Percentiles rank a stretch among this genome's conserved stretches.
Evolutionary conservation across 2,113 vertebrate genomes (phyloP).

Genomic region (Catharus bicknelli): DNA sequence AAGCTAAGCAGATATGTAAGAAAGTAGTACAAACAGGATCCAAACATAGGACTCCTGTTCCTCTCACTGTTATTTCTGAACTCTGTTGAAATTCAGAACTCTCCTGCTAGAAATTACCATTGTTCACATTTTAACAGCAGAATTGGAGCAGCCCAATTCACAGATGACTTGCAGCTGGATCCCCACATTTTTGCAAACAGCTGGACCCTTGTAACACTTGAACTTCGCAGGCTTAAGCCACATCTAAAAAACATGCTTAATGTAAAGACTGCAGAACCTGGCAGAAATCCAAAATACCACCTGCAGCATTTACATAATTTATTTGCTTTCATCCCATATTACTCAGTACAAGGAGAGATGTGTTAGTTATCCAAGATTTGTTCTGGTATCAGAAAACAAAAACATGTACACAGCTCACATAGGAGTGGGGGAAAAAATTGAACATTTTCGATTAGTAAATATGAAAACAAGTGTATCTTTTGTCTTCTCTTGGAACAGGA

Average conservation of each 20-base stretch:
- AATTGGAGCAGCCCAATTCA: neutral
- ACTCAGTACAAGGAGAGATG: neutral
- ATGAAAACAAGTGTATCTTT: slow-evolving; percentile 22
- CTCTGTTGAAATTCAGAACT: neutral
- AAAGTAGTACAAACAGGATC: neutral
- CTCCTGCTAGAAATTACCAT: neutral
- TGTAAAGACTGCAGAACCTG: neutral
- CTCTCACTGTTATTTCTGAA: neutral
- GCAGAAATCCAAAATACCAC: slow-evolving; percentile 18
- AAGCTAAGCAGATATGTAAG: neutral
- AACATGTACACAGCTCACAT: neutral
- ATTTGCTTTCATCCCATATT: neutral
- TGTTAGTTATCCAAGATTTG: neutral
- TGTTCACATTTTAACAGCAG: neutral
- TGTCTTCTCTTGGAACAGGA: neutral
- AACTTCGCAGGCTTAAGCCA: neutral
- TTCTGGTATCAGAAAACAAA: neutral
- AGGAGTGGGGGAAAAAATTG: fast-evolving
- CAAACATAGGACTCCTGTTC: neutral
- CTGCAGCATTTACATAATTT: neutral
- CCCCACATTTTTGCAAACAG: neutral
- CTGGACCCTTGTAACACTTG: neutral
- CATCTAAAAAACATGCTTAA: neutral
- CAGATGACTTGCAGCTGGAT: slow-evolving; percentile 18
- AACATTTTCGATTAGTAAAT: neutral